These are phyloP conservation scores for Porphyrio hochstetteri DNA, from an alignment of 2,113 vertebrate genomes.

Conservation along the genomic window DNA sequence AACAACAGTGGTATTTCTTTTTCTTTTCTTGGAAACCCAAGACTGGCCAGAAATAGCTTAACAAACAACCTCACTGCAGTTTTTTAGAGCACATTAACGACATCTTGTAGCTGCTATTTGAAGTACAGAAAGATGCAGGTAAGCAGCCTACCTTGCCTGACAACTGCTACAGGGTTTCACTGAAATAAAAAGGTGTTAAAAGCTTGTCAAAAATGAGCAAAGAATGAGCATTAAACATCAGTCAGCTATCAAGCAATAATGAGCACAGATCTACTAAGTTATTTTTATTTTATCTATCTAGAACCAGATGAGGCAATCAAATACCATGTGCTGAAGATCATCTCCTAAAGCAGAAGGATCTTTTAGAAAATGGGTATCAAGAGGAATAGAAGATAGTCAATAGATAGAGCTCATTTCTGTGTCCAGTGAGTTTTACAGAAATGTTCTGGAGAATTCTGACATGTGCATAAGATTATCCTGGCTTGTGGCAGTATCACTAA, in stretches of 20 bases:
- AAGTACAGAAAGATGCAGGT: neutral
- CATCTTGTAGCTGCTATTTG: neutral
- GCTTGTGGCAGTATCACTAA: neutral
- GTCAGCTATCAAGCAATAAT: neutral
- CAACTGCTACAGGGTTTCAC: neutral
- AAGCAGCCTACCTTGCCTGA: neutral
- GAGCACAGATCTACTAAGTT: neutral
- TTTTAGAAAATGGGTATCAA: neutral
- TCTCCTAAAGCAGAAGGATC: neutral
- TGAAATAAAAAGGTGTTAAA: neutral
- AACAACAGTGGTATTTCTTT: neutral
- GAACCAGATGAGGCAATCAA: neutral
- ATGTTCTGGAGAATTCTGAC: neutral
- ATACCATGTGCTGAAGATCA: neutral
- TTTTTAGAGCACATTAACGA: neutral
- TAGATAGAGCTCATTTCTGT: neutral
- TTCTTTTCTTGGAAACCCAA: neutral
- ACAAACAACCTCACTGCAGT: neutral
- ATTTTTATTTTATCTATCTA: neutral
- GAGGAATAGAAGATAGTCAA: neutral
- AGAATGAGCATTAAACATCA: neutral
- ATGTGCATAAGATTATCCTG: neutral
- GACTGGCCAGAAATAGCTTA: neutral
- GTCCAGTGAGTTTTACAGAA: neutral
- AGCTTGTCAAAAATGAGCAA: neutral